These are phyloP conservation scores for Varanus komodoensis DNA, from an alignment of 2,113 vertebrate genomes.

Conservation along the genomic window DNA sequence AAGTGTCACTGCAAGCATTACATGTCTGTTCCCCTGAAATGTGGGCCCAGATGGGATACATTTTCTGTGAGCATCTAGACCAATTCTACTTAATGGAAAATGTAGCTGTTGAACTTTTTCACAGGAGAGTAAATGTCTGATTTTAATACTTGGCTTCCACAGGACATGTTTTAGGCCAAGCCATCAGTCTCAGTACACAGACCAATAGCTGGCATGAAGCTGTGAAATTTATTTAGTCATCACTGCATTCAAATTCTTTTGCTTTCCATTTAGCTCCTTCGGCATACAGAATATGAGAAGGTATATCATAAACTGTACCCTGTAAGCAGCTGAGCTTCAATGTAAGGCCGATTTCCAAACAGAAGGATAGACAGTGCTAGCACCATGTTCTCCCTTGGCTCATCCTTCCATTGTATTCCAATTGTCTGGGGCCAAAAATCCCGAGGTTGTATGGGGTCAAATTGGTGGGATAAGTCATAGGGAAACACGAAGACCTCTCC, in stretches of 20 bases:
- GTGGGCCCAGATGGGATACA: constrained; percentile 54
- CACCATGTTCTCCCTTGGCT: not conserved
- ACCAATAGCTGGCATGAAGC: constrained; percentile 34
- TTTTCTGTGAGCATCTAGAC: constrained; percentile 58
- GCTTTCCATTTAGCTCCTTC: constrained; percentile 25
- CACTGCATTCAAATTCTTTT: constrained; percentile 15
- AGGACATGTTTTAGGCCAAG: constrained; percentile 45
- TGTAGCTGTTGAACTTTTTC: constrained; percentile 52
- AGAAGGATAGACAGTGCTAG: not conserved
- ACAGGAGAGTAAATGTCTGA: constrained; percentile 42
- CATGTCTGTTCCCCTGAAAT: constrained; percentile 50
- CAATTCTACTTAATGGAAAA: constrained; percentile 61
- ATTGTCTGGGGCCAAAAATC: not conserved
- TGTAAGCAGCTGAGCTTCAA: not conserved
- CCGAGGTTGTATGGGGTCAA: not conserved
- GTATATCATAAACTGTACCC: not conserved
- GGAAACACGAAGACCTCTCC: not conserved
- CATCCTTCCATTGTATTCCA: not conserved
- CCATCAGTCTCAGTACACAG: constrained; percentile 56
- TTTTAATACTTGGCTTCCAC: constrained; percentile 53
- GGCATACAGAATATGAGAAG: not conserved
- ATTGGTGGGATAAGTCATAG: not conserved
- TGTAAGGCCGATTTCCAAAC: not conserved
- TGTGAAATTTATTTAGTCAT: constrained; percentile 29
- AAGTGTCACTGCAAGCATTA: constrained; percentile 57